phyloP scores from a whole-genome alignment of 2,113 vertebrate species.

The Malaclemys terrapin region DNA sequence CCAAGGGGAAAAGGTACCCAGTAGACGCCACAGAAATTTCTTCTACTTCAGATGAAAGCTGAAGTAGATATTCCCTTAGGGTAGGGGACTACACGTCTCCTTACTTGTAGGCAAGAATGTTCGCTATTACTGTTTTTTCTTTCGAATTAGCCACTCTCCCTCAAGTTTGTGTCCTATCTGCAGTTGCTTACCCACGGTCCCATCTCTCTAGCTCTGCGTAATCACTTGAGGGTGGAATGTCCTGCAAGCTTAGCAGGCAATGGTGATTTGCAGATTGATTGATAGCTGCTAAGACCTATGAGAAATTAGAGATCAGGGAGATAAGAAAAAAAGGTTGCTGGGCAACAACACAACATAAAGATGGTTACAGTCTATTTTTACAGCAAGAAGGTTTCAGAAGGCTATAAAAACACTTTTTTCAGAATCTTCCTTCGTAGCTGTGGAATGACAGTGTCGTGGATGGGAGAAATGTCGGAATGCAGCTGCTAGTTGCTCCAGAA shows the following conservation, averaged over 20 bases:
- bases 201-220: neutral
- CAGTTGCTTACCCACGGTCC: neutral
- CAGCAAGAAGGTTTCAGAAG: conserved; percentile 56
- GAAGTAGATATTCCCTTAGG: neutral
- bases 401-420: conserved; percentile 44
- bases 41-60: neutral
- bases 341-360: conserved; percentile 74
- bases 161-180: neutral
- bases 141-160: neutral
- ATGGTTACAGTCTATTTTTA: conserved; percentile 76
- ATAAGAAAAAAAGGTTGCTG: conserved; percentile 63
- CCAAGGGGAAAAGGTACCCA: neutral
- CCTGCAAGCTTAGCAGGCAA: conserved; percentile 40
- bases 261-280: conserved; percentile 22
- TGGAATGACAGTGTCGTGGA: conserved; percentile 21
- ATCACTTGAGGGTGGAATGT: conserved; percentile 43
- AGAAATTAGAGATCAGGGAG: conserved; percentile 55
- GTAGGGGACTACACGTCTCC: neutral
- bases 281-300: conserved; percentile 52
- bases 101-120: neutral
- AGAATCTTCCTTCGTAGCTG: conserved; percentile 1
- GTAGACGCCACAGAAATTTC: neutral
- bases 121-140: neutral
- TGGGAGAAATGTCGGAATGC: neutral
- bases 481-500: neutral